Evolutionary conservation across 2,888 invertebrate species (phyloP).

Genomic region (Malachius bipustulatus): DNA sequence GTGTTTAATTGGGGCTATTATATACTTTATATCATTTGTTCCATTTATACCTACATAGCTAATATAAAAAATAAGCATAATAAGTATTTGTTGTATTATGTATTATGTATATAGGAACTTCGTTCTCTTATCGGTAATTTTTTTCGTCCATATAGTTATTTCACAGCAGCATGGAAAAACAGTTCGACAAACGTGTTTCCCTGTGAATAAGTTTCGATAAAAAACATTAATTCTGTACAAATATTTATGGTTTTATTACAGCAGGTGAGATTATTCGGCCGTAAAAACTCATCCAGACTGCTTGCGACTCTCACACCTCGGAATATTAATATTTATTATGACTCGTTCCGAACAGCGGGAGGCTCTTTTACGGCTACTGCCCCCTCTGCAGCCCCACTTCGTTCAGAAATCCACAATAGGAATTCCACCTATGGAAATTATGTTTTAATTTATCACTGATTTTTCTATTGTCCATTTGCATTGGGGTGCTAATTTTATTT

Average conservation of each 20-base stretch:
- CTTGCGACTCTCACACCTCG: slow-evolving; percentile 34
- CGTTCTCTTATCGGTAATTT: no score
- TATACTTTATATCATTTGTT: no score
- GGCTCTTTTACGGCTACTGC: slow-evolving; percentile 36
- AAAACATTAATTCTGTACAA: slow-evolving; percentile 36
- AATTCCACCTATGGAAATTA: slow-evolving; percentile 37
- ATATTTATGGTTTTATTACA: slow-evolving; percentile 38
- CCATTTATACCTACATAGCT: no score
- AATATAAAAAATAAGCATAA: no score
- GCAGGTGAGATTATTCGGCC: slow-evolving; percentile 32
- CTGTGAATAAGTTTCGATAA: slow-evolving; percentile 27
- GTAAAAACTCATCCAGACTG: slow-evolving; percentile 19
- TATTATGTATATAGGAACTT: no score
- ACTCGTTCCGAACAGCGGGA: slow-evolving; percentile 33
- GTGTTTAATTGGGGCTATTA: no score
- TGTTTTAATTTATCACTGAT: slow-evolving; percentile 36
- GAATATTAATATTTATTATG: slow-evolving; percentile 39
- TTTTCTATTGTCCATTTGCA: slow-evolving; percentile 36
- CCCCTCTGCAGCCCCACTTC: slow-evolving; percentile 24
- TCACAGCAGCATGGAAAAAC: no score
- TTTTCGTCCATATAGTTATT: no score
- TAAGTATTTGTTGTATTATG: no score
- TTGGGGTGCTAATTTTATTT: slow-evolving; percentile 37
- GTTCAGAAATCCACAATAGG: slow-evolving; percentile 24
- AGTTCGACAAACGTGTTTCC: slow-evolving; percentile 25